Conservation (phyloP, 2,113 vertebrate genomes). For the Aptenodytes forsteri region DNA sequence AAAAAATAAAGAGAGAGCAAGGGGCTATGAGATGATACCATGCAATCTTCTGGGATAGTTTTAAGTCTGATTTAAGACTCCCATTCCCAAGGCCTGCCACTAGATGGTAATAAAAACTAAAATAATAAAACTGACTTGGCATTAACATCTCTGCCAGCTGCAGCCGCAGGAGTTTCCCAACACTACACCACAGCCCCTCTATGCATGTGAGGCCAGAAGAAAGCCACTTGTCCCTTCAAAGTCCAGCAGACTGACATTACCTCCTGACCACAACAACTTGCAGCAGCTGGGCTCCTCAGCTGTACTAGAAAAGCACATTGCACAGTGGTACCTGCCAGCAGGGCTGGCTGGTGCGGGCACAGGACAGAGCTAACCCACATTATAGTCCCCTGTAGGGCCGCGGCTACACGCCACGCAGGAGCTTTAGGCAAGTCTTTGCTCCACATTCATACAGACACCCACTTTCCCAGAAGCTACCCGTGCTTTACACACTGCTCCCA, state of each 20-base stretch:
- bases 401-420: fast-evolving
- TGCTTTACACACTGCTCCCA: not conserved
- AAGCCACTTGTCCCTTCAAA: not conserved
- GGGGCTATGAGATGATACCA: not conserved
- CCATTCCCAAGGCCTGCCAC: not conserved
- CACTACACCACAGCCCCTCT: not conserved
- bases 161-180: not conserved
- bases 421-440: not conserved
- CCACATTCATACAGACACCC: not conserved
- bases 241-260: not conserved
- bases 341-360: not conserved
- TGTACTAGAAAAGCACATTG: not conserved
- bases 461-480: fast-evolving
- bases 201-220: not conserved
- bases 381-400: not conserved
- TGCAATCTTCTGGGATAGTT: not conserved
- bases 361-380: not conserved
- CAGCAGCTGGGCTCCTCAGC: not conserved
- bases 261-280: not conserved
- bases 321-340: fast-evolving
- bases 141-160: not conserved
- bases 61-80: not conserved
- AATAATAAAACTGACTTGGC: not conserved
- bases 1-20: not conserved
- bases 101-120: constrained; percentile 49